These are phyloP conservation scores for Siderastrea siderea DNA, from an alignment of 92 coral and sea anemone species.

Conservation along the genomic window DNA sequence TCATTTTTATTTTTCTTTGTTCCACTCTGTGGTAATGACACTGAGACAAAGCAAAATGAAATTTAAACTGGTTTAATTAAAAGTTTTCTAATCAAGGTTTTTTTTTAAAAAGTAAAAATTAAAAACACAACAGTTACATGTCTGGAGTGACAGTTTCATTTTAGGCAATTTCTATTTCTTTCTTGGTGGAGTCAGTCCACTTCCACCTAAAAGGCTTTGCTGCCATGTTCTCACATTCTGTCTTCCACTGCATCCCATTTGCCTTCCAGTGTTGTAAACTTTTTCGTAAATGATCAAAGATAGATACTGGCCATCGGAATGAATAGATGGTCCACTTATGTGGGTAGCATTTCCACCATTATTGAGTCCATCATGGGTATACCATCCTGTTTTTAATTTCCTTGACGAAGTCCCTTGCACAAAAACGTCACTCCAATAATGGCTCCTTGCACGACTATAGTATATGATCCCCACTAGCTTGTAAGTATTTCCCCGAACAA, in stretches of 20 bases:
- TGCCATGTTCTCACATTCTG: slow-evolving; percentile 2
- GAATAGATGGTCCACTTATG: not conserved
- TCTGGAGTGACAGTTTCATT: not conserved
- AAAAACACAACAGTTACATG: too few species aligned
- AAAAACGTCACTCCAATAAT: not conserved
- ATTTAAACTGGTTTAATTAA: too few species aligned
- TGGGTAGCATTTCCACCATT: slow-evolving; percentile 7
- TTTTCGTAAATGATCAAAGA: not conserved
- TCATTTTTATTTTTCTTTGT: too few species aligned
- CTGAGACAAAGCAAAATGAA: too few species aligned
- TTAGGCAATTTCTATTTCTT: not conserved
- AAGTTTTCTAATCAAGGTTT: too few species aligned
- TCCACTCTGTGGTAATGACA: too few species aligned
- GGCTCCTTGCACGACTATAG: not conserved
- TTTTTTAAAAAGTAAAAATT: too few species aligned
- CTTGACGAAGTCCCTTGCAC: not conserved
- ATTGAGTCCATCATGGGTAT: slow-evolving; percentile 6
- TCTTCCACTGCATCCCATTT: not conserved
- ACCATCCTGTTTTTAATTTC: not conserved
- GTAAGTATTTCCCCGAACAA: not conserved
- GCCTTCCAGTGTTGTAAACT: not conserved
- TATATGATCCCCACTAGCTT: not conserved
- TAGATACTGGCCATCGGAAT: not conserved
- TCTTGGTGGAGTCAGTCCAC: slow-evolving; percentile 3
- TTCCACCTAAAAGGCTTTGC: not conserved